phyloP scores from a whole-genome alignment of 2,797 vertebrate genomes.

The Sebastes alutus region DNA sequence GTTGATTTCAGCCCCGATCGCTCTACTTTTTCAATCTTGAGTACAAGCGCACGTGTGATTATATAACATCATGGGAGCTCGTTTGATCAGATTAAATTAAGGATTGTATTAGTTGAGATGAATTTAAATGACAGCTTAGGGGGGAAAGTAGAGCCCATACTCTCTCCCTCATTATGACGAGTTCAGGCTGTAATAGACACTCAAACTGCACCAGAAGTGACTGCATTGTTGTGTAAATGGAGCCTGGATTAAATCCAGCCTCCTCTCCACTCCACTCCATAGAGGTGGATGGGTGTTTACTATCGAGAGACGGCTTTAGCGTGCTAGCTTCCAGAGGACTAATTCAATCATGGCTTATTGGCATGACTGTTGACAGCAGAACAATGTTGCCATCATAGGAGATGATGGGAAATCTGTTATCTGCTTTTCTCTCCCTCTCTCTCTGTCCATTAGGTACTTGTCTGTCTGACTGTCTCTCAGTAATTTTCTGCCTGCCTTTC shows the following conservation, averaged over 20 bases:
- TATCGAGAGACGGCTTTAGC: conserved; percentile 57
- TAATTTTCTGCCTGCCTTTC: conserved; percentile 46
- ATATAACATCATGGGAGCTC: background rate
- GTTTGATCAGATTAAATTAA: conserved; percentile 62
- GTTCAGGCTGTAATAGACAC: conserved; percentile 56
- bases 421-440: conserved; percentile 48
- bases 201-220: conserved; percentile 61
- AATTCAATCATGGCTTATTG: conserved; percentile 77
- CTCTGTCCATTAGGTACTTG: conserved; percentile 57
- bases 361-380: conserved; percentile 70
- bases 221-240: conserved; percentile 72
- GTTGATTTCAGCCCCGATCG: conserved; percentile 21
- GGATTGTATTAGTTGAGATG: conserved; percentile 52
- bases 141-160: conserved; percentile 14
- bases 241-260: conserved; percentile 64
- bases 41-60: background rate
- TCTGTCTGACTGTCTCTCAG: conserved; percentile 47
- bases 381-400: conserved; percentile 63
- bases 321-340: conserved; percentile 65
- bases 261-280: conserved; percentile 41
- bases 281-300: conserved; percentile 65
- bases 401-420: conserved; percentile 66
- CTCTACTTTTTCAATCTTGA: conserved; percentile 35
- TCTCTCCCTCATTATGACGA: conserved; percentile 33
- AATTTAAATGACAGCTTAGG: conserved; percentile 57